These are phyloP conservation scores for Sebastes kiyomatsui DNA, from an alignment of 2,797 vertebrate species.

Conservation along the genomic window DNA sequence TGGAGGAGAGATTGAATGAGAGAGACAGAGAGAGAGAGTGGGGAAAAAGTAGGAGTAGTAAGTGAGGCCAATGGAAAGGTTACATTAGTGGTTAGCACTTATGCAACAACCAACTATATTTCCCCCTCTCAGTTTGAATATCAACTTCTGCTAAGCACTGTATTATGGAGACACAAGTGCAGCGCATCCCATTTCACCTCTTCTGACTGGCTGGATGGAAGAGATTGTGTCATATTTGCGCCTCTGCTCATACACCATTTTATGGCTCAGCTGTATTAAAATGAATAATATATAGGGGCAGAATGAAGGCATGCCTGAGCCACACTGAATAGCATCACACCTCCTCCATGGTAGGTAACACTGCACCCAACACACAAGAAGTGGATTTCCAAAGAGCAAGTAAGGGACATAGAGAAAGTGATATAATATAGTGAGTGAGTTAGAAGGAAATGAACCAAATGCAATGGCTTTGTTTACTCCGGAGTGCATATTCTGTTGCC, in stretches of 20 bases:
- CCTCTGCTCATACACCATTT: conserved; percentile 55
- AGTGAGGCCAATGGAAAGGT: conserved; percentile 49
- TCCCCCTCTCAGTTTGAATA: conserved; percentile 31
- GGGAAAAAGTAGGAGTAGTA: neutral
- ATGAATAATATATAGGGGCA: conserved; percentile 70
- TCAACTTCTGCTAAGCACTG: conserved; percentile 44
- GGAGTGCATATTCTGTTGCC: neutral
- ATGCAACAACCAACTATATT: conserved; percentile 22
- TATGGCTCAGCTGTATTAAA: conserved; percentile 69
- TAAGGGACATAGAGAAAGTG: conserved; percentile 7
- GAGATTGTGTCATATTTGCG: conserved; percentile 58
- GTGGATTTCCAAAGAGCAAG: conserved; percentile 47
- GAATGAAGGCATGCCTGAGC: conserved; percentile 55
- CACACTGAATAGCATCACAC: conserved; percentile 44
- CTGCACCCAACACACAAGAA: conserved; percentile 31
- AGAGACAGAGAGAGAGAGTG: neutral
- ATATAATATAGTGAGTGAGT: neutral
- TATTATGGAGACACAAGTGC: conserved; percentile 56
- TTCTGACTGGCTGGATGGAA: conserved; percentile 42
- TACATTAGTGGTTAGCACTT: conserved; percentile 45
- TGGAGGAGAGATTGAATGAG: conserved; percentile 15
- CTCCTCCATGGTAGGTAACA: conserved; percentile 24
- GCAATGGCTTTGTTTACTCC: neutral
- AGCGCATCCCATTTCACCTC: conserved; percentile 49
- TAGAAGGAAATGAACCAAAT: neutral